Evolutionary conservation across 37 sponge, comb jelly and placozoan species (phyloP).

Genomic region (Lycopodina hypogea): DNA sequence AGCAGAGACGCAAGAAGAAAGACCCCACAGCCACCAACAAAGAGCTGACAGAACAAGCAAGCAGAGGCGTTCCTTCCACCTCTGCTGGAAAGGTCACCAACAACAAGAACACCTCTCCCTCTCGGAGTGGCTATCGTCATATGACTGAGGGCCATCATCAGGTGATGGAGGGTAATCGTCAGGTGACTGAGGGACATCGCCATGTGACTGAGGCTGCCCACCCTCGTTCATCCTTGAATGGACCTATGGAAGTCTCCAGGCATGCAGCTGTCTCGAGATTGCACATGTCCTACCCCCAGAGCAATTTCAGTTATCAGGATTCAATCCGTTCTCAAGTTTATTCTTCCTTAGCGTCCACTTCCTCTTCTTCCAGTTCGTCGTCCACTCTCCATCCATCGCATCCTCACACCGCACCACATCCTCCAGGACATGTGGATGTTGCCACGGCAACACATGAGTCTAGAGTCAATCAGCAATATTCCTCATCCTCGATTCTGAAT

Average conservation of each 20-base stretch:
- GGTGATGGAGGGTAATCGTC: too few relatives aligned
- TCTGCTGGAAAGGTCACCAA: background rate
- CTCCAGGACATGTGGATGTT: background rate
- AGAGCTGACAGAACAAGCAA: background rate
- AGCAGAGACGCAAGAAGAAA: conserved; percentile 69
- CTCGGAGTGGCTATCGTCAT: background rate
- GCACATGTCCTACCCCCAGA: too few relatives aligned
- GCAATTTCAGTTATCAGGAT: too few relatives aligned
- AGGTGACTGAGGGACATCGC: too few relatives aligned
- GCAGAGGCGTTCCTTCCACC: background rate
- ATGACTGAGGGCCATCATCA: background rate
- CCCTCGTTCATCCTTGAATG: background rate
- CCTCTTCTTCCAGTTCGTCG: background rate
- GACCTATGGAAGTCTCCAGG: background rate
- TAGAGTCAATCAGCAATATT: too few relatives aligned
- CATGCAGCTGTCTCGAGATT: too few relatives aligned
- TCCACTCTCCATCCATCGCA: conserved; percentile 13
- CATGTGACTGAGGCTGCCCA: background rate
- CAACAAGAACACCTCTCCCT: background rate
- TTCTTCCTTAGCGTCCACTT: conserved; percentile 5
- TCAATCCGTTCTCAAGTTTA: background rate
- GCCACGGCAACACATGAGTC: too few relatives aligned
- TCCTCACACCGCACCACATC: background rate
- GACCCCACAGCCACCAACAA: conserved; percentile 19
- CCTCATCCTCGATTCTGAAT: too few relatives aligned